These are phyloP conservation scores for Regulus satrapa DNA, from an alignment of 2,113 vertebrate genomes.

Conservation along the genomic window DNA sequence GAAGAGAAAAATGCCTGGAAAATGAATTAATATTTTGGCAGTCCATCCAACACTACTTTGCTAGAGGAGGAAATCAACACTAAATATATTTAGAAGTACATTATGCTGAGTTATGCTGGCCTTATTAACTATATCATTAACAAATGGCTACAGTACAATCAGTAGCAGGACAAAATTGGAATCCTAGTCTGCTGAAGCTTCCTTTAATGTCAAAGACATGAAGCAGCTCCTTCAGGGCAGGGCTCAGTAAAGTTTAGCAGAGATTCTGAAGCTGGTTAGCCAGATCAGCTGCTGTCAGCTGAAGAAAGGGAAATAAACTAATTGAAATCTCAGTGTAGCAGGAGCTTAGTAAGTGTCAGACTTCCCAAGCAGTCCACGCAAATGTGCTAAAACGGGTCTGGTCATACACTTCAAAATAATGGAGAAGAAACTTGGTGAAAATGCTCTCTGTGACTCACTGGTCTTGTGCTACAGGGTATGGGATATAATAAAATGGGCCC, in stretches of 20 bases:
- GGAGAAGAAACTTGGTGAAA: background rate
- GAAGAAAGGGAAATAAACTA: background rate
- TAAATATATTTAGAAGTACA: slow-evolving; percentile 28
- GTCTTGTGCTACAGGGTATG: background rate
- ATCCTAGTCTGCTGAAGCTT: background rate
- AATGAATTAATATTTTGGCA: background rate
- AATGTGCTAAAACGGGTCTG: background rate
- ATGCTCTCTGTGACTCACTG: background rate
- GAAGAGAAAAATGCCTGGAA: slow-evolving; percentile 1
- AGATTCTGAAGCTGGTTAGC: background rate
- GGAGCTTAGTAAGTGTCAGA: background rate
- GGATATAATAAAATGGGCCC: background rate
- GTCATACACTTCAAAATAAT: background rate
- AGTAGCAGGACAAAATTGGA: background rate
- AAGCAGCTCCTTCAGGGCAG: background rate
- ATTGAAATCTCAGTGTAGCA: background rate
- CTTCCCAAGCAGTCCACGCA: background rate
- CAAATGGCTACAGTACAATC: background rate
- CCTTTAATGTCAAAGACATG: background rate
- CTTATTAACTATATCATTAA: slow-evolving; percentile 33
- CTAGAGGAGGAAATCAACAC: slow-evolving; percentile 36
- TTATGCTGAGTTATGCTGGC: slow-evolving; percentile 39
- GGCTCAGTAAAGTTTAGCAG: background rate
- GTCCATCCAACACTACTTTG: background rate
- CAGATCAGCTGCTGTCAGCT: background rate